phyloP scores from a whole-genome alignment of 2,888 invertebrate species.

The Heteromurus nitidus region DNA sequence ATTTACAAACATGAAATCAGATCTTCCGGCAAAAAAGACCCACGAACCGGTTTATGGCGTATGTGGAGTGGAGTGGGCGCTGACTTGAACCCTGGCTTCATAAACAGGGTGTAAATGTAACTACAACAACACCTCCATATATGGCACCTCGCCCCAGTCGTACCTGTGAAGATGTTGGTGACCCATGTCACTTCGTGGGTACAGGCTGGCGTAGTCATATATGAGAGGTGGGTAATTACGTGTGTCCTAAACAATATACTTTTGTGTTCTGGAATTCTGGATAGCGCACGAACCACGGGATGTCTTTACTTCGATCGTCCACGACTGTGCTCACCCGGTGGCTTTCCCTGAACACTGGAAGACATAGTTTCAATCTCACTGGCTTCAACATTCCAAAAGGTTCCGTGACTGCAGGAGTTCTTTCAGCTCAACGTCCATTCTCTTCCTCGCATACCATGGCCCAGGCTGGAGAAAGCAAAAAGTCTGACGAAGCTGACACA shows the following conservation, averaged over 20 bases:
- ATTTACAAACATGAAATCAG: too few species aligned
- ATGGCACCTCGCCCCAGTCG: too few species aligned
- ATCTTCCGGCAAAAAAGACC: too few species aligned
- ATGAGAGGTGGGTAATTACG: too few species aligned
- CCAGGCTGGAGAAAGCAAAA: background rate
- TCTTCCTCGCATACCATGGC: background rate
- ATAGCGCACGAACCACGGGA: background rate
- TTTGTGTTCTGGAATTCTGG: too few species aligned
- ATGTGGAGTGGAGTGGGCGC: too few species aligned
- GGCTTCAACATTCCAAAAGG: background rate
- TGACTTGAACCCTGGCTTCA: too few species aligned
- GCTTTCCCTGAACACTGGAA: background rate
- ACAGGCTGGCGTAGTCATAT: too few species aligned
- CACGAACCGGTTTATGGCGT: too few species aligned
- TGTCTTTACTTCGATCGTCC: background rate
- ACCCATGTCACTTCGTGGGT: too few species aligned
- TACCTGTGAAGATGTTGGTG: too few species aligned
- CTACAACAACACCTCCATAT: slow-evolving; percentile 40
- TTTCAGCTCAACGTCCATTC: slow-evolving; percentile 25
- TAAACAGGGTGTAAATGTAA: slow-evolving; percentile 9
- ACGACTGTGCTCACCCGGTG: background rate
- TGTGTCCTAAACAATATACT: too few species aligned
- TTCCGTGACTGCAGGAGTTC: background rate
- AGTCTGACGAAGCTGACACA: slow-evolving; percentile 75
- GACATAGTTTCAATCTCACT: background rate